Evolutionary conservation across 1,140 invertebrate species (phyloP).

Genomic region (Brachionus rubens): DNA sequence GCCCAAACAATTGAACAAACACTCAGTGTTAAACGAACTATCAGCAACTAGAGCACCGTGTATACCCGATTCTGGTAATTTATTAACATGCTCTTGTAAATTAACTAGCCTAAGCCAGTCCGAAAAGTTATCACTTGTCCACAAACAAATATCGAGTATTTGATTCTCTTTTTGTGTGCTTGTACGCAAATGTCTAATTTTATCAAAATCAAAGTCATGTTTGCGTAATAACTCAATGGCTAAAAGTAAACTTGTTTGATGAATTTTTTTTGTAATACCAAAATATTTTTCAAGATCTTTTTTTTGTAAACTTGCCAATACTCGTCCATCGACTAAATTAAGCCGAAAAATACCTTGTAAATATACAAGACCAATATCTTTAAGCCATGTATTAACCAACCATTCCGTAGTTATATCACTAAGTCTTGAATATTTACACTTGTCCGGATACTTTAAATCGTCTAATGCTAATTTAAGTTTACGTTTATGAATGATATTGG

Average conservation of each 20-base stretch:
- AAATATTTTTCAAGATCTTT: conserved; percentile 42
- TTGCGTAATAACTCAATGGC: conserved; percentile 15
- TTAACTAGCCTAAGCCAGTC: conserved; percentile 38
- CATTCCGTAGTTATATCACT: conserved; percentile 38
- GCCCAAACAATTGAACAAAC: conserved; percentile 11
- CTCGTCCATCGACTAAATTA: conserved; percentile 40
- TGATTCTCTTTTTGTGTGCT: conserved; percentile 5
- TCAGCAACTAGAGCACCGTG: conserved; percentile 44
- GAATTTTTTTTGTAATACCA: conserved; percentile 10
- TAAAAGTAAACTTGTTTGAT: conserved; percentile 7
- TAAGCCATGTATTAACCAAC: conserved; percentile 28
- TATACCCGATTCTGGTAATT: conserved; percentile 36
- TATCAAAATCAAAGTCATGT: conserved; percentile 29
- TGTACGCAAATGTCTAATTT: background rate
- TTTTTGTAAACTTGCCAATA: conserved; percentile 33
- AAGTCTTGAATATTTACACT: conserved; percentile 25
- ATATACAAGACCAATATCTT: conserved; percentile 17
- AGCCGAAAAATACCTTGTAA: conserved; percentile 24
- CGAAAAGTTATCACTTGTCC: conserved; percentile 35
- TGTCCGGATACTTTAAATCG: conserved; percentile 29
- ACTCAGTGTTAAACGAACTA: conserved; percentile 33
- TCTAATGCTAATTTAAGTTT: conserved; percentile 27
- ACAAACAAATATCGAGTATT: conserved; percentile 20
- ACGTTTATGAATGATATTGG: conserved; percentile 26
- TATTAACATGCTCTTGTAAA: conserved; percentile 24